phyloP scores from a whole-genome alignment of 53 echinoderm and acorn worm species.

The Pentamera pediparva region DNA sequence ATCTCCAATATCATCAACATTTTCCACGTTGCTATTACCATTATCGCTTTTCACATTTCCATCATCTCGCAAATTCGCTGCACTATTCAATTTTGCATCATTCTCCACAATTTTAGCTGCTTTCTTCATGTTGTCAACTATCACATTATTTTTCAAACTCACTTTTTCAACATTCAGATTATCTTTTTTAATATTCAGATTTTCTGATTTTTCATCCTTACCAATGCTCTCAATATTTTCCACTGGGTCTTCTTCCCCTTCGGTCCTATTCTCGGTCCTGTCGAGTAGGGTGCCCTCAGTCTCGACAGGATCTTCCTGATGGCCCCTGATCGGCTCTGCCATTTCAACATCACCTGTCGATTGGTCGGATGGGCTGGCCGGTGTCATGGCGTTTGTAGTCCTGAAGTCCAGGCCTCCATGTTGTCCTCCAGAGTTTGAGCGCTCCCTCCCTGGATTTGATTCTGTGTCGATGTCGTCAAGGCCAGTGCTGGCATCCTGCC shows the following conservation, averaged over 20 bases:
- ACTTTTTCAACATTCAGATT: too few species aligned
- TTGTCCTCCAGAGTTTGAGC: background rate
- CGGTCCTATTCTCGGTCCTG: background rate
- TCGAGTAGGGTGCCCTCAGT: background rate
- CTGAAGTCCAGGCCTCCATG: constrained; percentile 14
- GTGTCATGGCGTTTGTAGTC: constrained; percentile 11
- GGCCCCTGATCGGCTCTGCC: background rate
- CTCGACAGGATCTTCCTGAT: background rate
- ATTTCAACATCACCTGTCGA: background rate
- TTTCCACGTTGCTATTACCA: background rate
- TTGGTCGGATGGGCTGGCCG: constrained; percentile 10
- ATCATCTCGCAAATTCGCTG: too few species aligned
- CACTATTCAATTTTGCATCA: too few species aligned
- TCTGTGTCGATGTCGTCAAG: background rate
- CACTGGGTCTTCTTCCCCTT: background rate
- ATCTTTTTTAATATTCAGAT: background rate
- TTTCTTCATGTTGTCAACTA: too few species aligned
- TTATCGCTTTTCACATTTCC: background rate
- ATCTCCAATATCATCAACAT: background rate
- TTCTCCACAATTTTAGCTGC: too few species aligned
- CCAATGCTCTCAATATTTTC: constrained; percentile 8
- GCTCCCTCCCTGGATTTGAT: background rate
- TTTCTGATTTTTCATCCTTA: constrained; percentile 1
- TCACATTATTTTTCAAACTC: too few species aligned
- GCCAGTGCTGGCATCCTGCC: constrained; percentile 7